Evolutionary conservation across 2,797 vertebrate species (phyloP).

Genomic region (Spinus pinus): DNA sequence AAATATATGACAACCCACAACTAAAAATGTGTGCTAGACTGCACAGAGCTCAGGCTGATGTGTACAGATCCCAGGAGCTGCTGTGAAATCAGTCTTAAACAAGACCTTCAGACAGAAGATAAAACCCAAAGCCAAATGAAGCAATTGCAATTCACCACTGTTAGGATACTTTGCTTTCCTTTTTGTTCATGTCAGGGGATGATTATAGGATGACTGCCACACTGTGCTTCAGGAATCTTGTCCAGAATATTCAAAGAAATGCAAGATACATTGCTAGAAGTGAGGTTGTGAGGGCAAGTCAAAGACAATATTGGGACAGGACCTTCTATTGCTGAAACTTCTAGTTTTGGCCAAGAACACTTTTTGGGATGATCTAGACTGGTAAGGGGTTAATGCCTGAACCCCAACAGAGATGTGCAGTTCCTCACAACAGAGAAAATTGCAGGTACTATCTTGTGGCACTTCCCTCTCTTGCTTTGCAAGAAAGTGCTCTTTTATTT

Average conservation of each 20-base stretch:
- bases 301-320: background rate
- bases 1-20: background rate
- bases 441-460: background rate
- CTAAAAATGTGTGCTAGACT: background rate
- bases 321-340: background rate
- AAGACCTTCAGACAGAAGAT: background rate
- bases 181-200: background rate
- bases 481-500: background rate
- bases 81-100: background rate
- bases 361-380: background rate
- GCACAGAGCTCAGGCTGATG: background rate
- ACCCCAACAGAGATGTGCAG: background rate
- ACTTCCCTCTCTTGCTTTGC: background rate
- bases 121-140: background rate
- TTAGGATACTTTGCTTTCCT: background rate
- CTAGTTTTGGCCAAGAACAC: background rate
- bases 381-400: background rate
- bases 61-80: background rate
- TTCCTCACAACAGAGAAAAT: background rate
- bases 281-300: fast-evolving
- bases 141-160: background rate
- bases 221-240: background rate
- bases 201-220: background rate
- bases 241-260: background rate
- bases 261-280: background rate